Percentiles rank a stretch among this genome's conserved stretches.
Conservation (phyloP, 1,140 invertebrate species). For the Lucilia sericata region DNA sequence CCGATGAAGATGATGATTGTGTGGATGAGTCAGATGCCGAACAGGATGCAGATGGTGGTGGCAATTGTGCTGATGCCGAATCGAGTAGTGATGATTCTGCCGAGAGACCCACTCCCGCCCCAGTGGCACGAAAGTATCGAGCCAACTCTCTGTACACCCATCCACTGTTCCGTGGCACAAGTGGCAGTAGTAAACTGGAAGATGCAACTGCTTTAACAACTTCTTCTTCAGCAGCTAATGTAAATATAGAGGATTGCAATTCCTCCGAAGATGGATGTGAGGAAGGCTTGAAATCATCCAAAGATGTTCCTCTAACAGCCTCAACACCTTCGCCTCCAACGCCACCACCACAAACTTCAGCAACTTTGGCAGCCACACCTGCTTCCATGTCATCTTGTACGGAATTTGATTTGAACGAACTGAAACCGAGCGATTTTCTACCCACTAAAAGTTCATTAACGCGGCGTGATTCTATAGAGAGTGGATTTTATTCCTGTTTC, state of each 20-base stretch:
- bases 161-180: constrained; percentile 52
- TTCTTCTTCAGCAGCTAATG: constrained; percentile 49
- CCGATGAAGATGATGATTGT: constrained; percentile 61
- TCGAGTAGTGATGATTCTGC: constrained; percentile 65
- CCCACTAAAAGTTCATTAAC: constrained; percentile 68
- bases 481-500: constrained; percentile 88
- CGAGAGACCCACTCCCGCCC: constrained; percentile 53
- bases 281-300: constrained; percentile 36
- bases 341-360: constrained; percentile 39
- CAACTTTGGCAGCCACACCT: constrained; percentile 50
- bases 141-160: constrained; percentile 64
- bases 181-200: constrained; percentile 48
- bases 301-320: constrained; percentile 16
- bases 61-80: constrained; percentile 64
- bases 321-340: constrained; percentile 47
- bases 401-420: constrained; percentile 55
- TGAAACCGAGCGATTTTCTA: constrained; percentile 57
- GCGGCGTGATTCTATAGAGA: constrained; percentile 87
- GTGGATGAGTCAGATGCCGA: constrained; percentile 58
- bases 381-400: constrained; percentile 51
- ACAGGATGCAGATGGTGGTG: constrained; percentile 51
- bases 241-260: constrained; percentile 48
- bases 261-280: constrained; percentile 55
- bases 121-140: constrained; percentile 59
- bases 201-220: constrained; percentile 48